Conservation (phyloP, 2,797 vertebrate genomes). For the Sitta carolinensis region DNA sequence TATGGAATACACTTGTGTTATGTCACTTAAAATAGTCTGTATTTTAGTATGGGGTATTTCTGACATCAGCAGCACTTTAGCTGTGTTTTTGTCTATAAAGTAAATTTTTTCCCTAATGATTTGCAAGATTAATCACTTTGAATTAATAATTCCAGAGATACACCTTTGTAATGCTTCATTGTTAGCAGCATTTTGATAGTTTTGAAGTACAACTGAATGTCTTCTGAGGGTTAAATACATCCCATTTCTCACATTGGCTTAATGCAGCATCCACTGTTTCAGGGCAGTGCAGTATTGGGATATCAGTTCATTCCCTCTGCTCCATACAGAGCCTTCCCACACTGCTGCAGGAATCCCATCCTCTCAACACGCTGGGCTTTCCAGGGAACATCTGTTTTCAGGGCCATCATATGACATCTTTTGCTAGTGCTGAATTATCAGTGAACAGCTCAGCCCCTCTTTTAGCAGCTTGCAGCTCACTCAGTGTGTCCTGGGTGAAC, state of each 20-base stretch:
- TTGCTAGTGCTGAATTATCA: neutral
- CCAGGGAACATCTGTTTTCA: neutral
- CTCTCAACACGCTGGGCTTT: neutral
- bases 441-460: neutral
- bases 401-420: neutral
- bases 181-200: neutral
- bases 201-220: neutral
- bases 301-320: neutral
- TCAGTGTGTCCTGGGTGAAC: fast-evolving
- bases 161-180: neutral
- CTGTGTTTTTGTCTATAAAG: neutral
- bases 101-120: neutral
- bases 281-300: neutral
- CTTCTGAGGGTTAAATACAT: neutral
- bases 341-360: neutral
- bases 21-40: neutral
- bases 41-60: neutral
- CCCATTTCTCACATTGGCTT: neutral
- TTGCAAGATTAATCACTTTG: neutral
- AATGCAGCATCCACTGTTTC: neutral
- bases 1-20: neutral
- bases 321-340: neutral
- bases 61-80: neutral
- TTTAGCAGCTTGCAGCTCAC: neutral
- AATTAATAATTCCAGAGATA: neutral